These are phyloP conservation scores for Pegoplata infirma DNA, from an alignment of 2,888 invertebrate genomes.

Conservation along the genomic window DNA sequence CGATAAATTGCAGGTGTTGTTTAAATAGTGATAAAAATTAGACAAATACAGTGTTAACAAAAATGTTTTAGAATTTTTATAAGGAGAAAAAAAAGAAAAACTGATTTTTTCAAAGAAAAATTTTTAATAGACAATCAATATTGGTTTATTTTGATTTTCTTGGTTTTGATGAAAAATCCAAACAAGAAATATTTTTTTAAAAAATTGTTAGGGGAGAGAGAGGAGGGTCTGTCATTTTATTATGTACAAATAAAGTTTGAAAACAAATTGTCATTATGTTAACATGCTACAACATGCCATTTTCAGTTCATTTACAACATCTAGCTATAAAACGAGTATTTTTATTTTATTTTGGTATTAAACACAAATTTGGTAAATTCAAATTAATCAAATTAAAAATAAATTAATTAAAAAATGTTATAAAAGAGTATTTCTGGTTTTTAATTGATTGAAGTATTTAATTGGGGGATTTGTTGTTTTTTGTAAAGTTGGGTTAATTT, in stretches of 20 bases:
- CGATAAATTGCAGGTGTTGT: slow-evolving; percentile 60
- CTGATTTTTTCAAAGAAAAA: neutral
- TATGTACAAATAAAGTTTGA: slow-evolving; percentile 30
- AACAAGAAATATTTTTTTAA: neutral
- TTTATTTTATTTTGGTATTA: neutral
- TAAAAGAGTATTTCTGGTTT: too few species aligned
- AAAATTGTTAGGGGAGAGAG: neutral
- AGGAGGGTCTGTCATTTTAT: neutral
- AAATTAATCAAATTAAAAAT: neutral
- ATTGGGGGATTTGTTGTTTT: too few species aligned
- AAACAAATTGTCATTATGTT: slow-evolving; percentile 53
- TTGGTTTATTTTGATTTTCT: neutral
- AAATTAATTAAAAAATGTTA: slow-evolving; percentile 1
- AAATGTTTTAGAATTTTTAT: slow-evolving; percentile 29
- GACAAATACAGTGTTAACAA: slow-evolving; percentile 60
- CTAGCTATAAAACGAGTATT: neutral
- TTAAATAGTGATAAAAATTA: slow-evolving; percentile 59
- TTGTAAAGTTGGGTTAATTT: too few species aligned
- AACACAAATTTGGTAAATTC: neutral
- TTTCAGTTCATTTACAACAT: slow-evolving; percentile 35
- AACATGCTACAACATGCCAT: slow-evolving; percentile 43
- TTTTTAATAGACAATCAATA: neutral
- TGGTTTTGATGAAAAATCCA: neutral
- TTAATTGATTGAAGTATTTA: neutral
- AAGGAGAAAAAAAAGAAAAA: neutral